phyloP scores from a whole-genome alignment of 2,888 invertebrate species.

The Lepas anatifera region DNA sequence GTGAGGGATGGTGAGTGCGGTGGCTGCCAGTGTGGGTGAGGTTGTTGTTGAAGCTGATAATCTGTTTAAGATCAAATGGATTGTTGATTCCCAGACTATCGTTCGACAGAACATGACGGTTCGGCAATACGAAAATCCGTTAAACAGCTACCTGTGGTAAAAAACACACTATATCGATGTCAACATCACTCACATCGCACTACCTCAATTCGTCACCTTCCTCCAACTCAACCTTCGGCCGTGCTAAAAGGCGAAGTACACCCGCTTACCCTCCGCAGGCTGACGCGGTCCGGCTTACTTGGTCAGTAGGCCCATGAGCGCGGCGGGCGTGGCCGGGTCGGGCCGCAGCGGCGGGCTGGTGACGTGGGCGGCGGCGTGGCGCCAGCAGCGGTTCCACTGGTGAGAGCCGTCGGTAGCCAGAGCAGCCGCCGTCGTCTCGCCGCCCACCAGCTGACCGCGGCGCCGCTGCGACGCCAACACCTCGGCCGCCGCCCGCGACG shows the following conservation, averaged over 20 bases:
- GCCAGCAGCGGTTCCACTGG: constrained; percentile 73
- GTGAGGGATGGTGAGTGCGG: no score
- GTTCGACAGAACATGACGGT: no score
- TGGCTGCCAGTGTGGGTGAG: no score
- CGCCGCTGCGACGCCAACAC: constrained; percentile 53
- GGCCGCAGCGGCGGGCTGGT: constrained; percentile 90
- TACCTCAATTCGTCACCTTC: no score
- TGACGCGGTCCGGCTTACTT: constrained; percentile 19
- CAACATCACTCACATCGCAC: not conserved
- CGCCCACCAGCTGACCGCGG: constrained; percentile 58
- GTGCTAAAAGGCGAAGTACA: no score
- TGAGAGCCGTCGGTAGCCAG: constrained; percentile 63
- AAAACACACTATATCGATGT: no score
- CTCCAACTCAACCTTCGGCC: no score
- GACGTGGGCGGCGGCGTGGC: constrained; percentile 86
- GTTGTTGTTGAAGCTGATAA: no score
- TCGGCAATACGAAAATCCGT: no score
- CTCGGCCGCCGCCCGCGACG: constrained; percentile 81
- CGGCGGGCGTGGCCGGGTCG: constrained; percentile 71
- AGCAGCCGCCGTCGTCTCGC: constrained; percentile 81
- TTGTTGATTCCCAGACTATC: no score
- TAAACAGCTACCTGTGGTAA: no score
- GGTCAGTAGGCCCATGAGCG: constrained; percentile 46
- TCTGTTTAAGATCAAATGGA: no score
- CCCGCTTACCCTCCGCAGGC: not conserved